Evolutionary conservation across 2,113 vertebrate species (phyloP), one percentile per base, ranked within the genome.

Genomic region (Vombatus ursinus): DNA sequence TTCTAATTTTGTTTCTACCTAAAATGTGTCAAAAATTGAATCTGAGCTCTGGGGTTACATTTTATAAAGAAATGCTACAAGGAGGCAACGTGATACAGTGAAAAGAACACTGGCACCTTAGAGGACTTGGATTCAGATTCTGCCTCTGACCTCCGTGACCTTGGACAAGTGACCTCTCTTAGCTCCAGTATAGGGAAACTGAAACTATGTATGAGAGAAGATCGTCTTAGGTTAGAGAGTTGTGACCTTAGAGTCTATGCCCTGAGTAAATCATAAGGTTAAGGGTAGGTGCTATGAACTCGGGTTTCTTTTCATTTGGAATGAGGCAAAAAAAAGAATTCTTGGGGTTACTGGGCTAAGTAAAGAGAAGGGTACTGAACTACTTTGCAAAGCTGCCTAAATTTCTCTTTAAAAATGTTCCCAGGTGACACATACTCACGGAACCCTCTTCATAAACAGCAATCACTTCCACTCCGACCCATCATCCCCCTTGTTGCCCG

Each of bases 401-500:
- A 49, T 91, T 68, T 96, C 89, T 89, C 0, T 97, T 92, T 97
- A 49, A 7, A 47, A n/a, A 8, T 54, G 52, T 51, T 96, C 95
- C 16, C 97, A 99, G 99, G 98, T 97, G 98, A 98, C 50, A 93
- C 96, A 50, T 95, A 99, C 98, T 98, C 99, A 92, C 97, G 99
- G 92, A 99, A 98, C 92, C 97, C 99, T 0, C 99, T 99, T 44
- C 99, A 99, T 98, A 99, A 99, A 98, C 99, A 99, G 96, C 99
- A 99, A 96, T 99, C 99, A 19, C 99, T 99, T 90, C 99, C 99
- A 4, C 98, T 99, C 1, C 99, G 99, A 14, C 99, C 99, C 50
- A 98, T 99, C 98, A 99, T 99, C 97, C 99, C 99, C 0, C 99
- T 99, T 0, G 99, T 99, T 9, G 99, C 99, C 95, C 99, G 99